phyloP scores from a whole-genome alignment of 30 jellyfish, hydroid and myxozoan genomes.

The Phacellophora camtschatica region DNA sequence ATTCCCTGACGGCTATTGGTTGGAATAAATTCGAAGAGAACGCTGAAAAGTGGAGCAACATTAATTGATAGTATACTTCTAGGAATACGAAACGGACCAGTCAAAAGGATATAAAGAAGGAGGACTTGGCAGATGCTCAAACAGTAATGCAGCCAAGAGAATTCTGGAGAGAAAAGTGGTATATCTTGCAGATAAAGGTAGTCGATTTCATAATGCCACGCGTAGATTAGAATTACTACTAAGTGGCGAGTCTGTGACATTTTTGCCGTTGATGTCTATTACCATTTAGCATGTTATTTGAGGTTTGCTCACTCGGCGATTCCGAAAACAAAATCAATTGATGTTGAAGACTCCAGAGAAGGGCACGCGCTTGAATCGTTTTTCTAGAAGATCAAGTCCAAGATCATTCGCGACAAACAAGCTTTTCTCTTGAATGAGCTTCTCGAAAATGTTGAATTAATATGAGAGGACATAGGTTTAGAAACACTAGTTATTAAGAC shows the following conservation, averaged over 20 bases:
- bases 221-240: background rate
- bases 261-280: constrained; percentile 18
- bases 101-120: background rate
- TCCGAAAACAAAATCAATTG: background rate
- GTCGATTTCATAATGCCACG: background rate
- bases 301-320: background rate
- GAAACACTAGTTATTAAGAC: background rate
- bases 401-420: background rate
- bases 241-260: constrained; percentile 6
- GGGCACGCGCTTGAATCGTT: background rate
- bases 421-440: constrained; percentile 31
- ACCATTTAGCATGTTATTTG: constrained; percentile 11
- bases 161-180: background rate
- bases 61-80: background rate
- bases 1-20: background rate
- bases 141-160: background rate
- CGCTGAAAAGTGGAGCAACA: background rate
- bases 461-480: background rate
- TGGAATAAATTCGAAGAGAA: background rate
- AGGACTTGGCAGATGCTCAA: background rate
- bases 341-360: background rate
- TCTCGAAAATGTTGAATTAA: background rate
- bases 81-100: background rate
- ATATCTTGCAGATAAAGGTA: background rate
- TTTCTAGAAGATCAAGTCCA: background rate